phyloP scores from a whole-genome alignment of 2,888 invertebrate species.

The Seira ritae region DNA sequence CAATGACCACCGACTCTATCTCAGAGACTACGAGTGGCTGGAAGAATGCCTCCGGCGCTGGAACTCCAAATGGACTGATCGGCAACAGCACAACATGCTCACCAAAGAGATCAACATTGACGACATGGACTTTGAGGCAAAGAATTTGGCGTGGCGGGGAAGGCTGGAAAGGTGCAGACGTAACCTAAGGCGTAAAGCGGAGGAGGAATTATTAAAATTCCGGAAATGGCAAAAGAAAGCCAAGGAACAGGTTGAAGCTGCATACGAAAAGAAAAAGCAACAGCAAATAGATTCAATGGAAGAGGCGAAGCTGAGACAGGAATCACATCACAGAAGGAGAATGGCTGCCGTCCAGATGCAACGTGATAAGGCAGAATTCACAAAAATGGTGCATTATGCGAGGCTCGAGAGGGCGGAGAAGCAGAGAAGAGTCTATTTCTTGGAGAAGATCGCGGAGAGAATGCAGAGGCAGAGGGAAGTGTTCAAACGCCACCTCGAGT shows the following conservation, averaged over 20 bases:
- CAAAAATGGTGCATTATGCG: background rate
- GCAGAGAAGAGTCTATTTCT: constrained; percentile 8
- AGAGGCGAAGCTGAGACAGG: too few species aligned
- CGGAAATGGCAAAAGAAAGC: background rate
- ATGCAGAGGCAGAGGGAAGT: constrained; percentile 23
- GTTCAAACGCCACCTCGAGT: background rate
- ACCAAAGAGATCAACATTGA: constrained; percentile 34
- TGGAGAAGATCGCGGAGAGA: constrained; percentile 23
- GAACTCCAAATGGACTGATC: constrained; percentile 35
- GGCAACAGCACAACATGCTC: constrained; percentile 28
- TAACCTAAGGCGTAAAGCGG: background rate
- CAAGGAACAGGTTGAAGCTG: background rate
- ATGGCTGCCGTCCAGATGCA: background rate
- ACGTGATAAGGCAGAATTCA: background rate
- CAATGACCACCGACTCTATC: constrained; percentile 34
- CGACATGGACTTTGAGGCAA: constrained; percentile 29
- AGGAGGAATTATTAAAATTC: background rate
- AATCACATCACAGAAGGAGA: too few species aligned
- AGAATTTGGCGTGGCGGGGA: background rate
- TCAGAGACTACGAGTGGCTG: constrained; percentile 48
- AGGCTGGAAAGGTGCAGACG: background rate
- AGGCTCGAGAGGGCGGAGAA: background rate
- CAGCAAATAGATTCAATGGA: too few species aligned
- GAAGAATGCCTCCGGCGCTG: constrained; percentile 39
- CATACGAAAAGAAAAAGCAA: background rate